A percentile compares a stretch with the other conserved stretches of the same genome.
These are phyloP conservation scores for Hydrozoanthus gracilis DNA, from an alignment of 92 coral and sea anemone genomes.

Conservation along the genomic window DNA sequence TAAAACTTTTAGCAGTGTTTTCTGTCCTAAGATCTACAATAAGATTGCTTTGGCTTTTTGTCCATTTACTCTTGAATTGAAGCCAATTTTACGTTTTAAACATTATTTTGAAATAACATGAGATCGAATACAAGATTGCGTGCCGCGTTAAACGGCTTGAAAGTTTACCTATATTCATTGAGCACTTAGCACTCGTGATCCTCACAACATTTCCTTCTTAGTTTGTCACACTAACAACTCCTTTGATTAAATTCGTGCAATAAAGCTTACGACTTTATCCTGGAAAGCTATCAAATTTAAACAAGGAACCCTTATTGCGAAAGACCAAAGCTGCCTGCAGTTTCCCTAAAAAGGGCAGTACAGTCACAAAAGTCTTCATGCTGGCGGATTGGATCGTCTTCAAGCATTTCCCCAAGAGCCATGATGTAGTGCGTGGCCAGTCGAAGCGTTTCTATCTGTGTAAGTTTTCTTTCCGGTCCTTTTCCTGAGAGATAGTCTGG, in stretches of 20 bases:
- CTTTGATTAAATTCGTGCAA: neutral
- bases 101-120: slow-evolving; percentile 10
- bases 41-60: slow-evolving; percentile 17
- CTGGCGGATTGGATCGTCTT: slow-evolving; percentile 71
- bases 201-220: too few relatives aligned
- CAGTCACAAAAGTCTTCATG: slow-evolving; percentile 79
- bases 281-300: neutral
- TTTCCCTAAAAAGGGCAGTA: slow-evolving; percentile 55
- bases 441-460: slow-evolving; percentile 94
- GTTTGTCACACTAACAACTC: neutral
- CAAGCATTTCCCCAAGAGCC: slow-evolving; percentile 94
- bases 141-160: slow-evolving; percentile 2
- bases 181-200: neutral
- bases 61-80: slow-evolving; percentile 10
- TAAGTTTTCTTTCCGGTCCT: slow-evolving; percentile 96
- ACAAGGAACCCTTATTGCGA: neutral
- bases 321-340: slow-evolving; percentile 20
- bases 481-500: slow-evolving; percentile 98
- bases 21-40: neutral
- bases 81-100: slow-evolving; percentile 15
- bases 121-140: slow-evolving; percentile 28
- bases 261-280: neutral
- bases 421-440: slow-evolving; percentile 94
- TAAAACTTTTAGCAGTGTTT: slow-evolving; percentile 16
- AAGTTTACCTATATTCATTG: neutral